Evolutionary conservation across 2,888 invertebrate species (phyloP).

Genomic region (Drosophila neonasuta): DNA sequence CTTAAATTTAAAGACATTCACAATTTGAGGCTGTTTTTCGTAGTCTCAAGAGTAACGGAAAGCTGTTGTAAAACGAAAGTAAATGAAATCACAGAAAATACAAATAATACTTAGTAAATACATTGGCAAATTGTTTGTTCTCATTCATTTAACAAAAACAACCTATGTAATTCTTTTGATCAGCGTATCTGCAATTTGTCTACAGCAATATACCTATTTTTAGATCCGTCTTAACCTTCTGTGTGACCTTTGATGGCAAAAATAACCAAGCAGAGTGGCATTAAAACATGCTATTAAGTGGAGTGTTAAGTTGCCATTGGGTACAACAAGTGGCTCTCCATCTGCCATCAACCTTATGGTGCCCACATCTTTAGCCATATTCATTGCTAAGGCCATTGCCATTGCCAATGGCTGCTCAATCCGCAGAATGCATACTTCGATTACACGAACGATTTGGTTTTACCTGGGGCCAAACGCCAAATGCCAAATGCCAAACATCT

Average conservation of each 20-base stretch:
- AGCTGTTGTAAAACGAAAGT: background rate
- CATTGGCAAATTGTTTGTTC: constrained; percentile 7
- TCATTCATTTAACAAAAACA: background rate
- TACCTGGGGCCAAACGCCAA: constrained; percentile 54
- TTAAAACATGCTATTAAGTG: constrained; percentile 38
- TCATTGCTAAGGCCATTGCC: background rate
- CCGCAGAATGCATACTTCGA: constrained; percentile 47
- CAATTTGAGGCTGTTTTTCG: background rate
- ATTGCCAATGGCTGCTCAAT: constrained; percentile 35
- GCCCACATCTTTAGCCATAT: background rate
- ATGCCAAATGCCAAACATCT: constrained; percentile 55
- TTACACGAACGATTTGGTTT: constrained; percentile 69
- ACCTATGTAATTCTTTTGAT: constrained; percentile 9
- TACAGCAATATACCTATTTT: constrained; percentile 3
- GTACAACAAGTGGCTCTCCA: constrained; percentile 52
- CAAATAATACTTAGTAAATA: constrained; percentile 13
- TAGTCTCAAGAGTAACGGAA: background rate
- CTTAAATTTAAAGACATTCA: constrained; percentile 2
- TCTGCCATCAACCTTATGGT: constrained; percentile 45
- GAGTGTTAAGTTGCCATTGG: constrained; percentile 37
- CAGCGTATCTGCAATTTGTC: constrained; percentile 15
- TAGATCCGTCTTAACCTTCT: background rate
- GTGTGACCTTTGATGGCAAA: constrained; percentile 27
- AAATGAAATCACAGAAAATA: background rate
- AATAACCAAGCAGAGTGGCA: background rate